These are phyloP conservation scores for Melanotaenia boesemani DNA, from an alignment of 2,797 vertebrate species.

Conservation along the genomic window DNA sequence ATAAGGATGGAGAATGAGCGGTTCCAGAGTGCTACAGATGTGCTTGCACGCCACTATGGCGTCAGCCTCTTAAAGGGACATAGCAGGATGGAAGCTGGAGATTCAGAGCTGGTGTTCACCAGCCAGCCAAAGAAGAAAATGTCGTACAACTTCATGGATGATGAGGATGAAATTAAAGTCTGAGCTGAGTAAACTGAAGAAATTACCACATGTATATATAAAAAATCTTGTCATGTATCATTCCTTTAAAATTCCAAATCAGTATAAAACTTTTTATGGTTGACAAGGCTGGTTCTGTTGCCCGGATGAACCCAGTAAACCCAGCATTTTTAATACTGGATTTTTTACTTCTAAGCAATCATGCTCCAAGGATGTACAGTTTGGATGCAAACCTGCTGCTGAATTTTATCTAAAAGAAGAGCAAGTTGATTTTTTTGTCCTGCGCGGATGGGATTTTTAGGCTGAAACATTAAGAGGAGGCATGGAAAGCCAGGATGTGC, in stretches of 20 bases:
- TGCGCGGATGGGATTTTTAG: constrained; percentile 7
- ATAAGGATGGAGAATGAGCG: constrained; percentile 79
- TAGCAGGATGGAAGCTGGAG: constrained; percentile 56
- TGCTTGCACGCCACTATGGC: constrained; percentile 83
- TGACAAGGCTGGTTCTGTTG: constrained; percentile 50
- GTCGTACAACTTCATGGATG: constrained; percentile 86
- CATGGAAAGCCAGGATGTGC: constrained; percentile 32
- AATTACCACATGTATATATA: not conserved
- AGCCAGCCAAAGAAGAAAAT: constrained; percentile 70
- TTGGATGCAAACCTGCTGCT: constrained; percentile 37
- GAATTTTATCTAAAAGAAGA: constrained; percentile 55
- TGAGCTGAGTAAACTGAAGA: constrained; percentile 64
- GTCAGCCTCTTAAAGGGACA: constrained; percentile 68
- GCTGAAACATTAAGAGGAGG: constrained; percentile 26
- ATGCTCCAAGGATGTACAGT: constrained; percentile 39
- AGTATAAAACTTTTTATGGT: constrained; percentile 6
- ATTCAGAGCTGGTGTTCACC: constrained; percentile 57
- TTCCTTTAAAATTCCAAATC: constrained; percentile 29
- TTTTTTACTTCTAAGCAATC: constrained; percentile 29
- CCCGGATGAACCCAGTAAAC: constrained; percentile 29
- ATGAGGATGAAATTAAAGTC: constrained; percentile 95
- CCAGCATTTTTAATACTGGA: constrained; percentile 15
- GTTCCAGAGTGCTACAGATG: constrained; percentile 81
- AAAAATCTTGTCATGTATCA: constrained; percentile 24
- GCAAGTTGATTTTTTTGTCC: constrained; percentile 24